phyloP scores from a whole-genome alignment of 2,113 vertebrate genomes.

The Neolamprologus falcicula region DNA sequence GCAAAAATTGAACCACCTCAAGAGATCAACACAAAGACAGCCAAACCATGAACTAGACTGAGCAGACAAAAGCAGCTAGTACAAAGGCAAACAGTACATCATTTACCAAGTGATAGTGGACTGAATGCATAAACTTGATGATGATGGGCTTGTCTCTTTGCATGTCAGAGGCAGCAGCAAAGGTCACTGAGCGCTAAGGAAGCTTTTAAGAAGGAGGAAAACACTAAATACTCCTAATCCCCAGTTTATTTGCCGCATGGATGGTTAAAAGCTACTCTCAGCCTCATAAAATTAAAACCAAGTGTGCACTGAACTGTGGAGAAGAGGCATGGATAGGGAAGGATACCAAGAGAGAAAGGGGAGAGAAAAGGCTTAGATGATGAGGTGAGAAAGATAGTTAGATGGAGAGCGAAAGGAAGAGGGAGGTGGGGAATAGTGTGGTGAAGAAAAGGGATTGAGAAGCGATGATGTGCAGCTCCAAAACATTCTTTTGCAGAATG shows the following conservation, averaged over 20 bases:
- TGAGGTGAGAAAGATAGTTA: slow-evolving; percentile 32
- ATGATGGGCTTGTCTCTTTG: slow-evolving; percentile 51
- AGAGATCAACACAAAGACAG: background rate
- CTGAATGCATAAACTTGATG: slow-evolving; percentile 43
- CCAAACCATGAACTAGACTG: background rate
- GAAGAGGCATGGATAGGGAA: slow-evolving; percentile 40
- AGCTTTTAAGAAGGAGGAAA: slow-evolving; percentile 92
- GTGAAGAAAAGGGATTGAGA: slow-evolving; percentile 78
- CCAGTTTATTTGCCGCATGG: slow-evolving; percentile 96
- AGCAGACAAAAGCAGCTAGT: slow-evolving; percentile 7
- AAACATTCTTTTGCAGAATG: slow-evolving; percentile 98
- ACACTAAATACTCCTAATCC: slow-evolving; percentile 98
- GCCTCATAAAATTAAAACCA: slow-evolving; percentile 98
- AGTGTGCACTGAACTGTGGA: slow-evolving; percentile 87
- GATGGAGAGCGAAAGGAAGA: slow-evolving; percentile 14
- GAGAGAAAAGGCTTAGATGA: slow-evolving; percentile 16
- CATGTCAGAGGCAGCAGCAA: slow-evolving; percentile 60
- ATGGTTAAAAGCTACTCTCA: slow-evolving; percentile 97
- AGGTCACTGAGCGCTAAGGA: slow-evolving; percentile 75
- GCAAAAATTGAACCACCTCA: background rate
- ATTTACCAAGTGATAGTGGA: slow-evolving; percentile 27
- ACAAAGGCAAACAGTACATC: slow-evolving; percentile 40
- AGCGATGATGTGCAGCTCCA: slow-evolving; percentile 89
- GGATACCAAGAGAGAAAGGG: background rate
- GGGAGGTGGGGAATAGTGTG: slow-evolving; percentile 17